Base-by-base conservation (phyloP, 2,888 invertebrate species). In the Folsomia candida region DNA sequence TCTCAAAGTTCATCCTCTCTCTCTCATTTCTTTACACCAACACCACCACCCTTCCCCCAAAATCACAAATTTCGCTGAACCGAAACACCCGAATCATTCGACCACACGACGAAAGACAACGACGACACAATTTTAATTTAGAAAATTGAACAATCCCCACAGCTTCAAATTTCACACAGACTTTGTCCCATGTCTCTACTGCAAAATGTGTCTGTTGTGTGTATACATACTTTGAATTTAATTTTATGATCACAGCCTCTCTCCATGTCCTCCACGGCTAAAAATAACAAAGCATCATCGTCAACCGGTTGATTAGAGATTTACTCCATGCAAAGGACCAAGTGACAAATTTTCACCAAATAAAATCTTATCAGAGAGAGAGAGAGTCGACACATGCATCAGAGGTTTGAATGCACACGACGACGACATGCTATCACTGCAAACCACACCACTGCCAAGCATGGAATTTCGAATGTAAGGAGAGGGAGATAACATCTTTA, bases 261-360 rank as follows among this genome's bases (percentile, higher is more conserved):
- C n/a, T n/a, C n/a, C n/a, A n/a, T n/a, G n/a, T n/a, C n/a, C n/a
- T n/a, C n/a, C n/a, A n/a, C n/a, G n/a, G n/a, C n/a, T n/a, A n/a
- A n/a, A n/a, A 20, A 54, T 14, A 54, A n/a, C 54, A 14, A 54
- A 14, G 6, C 20, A 54, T 6, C 4, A 54, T n/a, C n/a, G n/a
- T n/a, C n/a, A n/a, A n/a, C n/a, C n/a, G n/a, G n/a, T n/a, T n/a
- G n/a, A n/a, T n/a, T n/a, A n/a, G n/a, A n/a, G n/a, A n/a, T n/a
- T n/a, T n/a, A n/a, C n/a, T n/a, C n/a, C n/a, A n/a, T n/a, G n/a
- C n/a, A n/a, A n/a, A n/a, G n/a, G n/a, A n/a, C n/a, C n/a, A 54
- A 54, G 54, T 54, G 54, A 54, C 54, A 54, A 54, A 54, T 54
- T 54, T 54, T 54, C 54, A 54, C 54, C 54, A 54, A 22, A 18